Conservation (phyloP, 1,140 invertebrate species). For the Drosophila guanche region DNA sequence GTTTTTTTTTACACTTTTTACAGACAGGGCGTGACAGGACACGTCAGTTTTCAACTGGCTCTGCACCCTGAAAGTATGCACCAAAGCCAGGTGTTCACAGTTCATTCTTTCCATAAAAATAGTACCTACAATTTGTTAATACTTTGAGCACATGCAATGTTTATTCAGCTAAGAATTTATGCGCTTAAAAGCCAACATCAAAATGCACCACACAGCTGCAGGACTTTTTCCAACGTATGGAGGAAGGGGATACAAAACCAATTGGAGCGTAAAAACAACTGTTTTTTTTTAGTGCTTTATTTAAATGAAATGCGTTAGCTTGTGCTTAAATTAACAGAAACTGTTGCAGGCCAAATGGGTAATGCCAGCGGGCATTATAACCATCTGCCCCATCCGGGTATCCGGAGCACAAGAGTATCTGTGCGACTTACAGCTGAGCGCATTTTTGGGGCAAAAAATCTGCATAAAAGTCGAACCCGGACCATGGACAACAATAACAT, state of each 20-base stretch:
- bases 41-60: too few species aligned
- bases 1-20: too few species aligned
- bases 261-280: slow-evolving; percentile 48
- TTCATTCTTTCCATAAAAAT: too few species aligned
- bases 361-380: slow-evolving; percentile 50
- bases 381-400: slow-evolving; percentile 4
- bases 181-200: too few species aligned
- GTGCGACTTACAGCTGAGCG: slow-evolving; percentile 67
- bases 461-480: slow-evolving; percentile 52
- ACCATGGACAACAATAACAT: slow-evolving; percentile 62
- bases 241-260: background rate
- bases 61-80: too few species aligned
- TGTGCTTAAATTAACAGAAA: slow-evolving; percentile 61
- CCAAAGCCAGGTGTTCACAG: too few species aligned
- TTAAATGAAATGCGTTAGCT: slow-evolving; percentile 58
- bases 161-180: too few species aligned
- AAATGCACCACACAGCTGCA: background rate
- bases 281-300: slow-evolving; percentile 26
- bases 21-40: too few species aligned
- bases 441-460: slow-evolving; percentile 58
- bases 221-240: slow-evolving; percentile 1
- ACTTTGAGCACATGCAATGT: too few species aligned
- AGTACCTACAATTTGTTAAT: too few species aligned
- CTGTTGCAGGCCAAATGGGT: slow-evolving; percentile 38
- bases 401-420: slow-evolving; percentile 42